phyloP scores from a whole-genome alignment of 2,113 vertebrate species.

The Sebastes fasciatus region DNA sequence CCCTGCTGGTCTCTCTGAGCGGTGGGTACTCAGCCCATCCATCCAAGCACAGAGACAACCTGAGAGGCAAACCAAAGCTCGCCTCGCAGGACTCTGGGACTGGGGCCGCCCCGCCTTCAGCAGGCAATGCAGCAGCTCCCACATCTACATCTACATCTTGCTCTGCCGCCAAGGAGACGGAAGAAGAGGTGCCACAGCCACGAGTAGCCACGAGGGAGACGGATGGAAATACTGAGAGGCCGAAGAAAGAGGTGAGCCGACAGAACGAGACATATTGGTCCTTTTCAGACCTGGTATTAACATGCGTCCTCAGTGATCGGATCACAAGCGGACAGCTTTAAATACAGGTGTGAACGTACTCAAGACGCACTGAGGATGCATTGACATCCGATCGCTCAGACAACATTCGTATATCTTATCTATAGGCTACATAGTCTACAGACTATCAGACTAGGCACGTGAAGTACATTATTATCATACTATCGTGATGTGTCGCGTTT shows the following conservation, averaged over 20 bases:
- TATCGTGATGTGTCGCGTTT: no score
- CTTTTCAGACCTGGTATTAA: no score
- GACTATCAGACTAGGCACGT: no score
- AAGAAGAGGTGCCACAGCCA: constrained; percentile 62
- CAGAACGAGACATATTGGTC: not conserved
- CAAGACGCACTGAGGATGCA: no score
- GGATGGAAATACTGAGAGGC: constrained; percentile 71
- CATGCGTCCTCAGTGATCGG: no score
- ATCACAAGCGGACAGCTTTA: no score
- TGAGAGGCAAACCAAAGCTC: constrained; percentile 75
- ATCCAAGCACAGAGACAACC: constrained; percentile 81
- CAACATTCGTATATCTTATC: no score
- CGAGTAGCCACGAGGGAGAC: constrained; percentile 54
- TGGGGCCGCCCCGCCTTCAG: constrained; percentile 25
- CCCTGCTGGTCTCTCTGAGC: constrained; percentile 81
- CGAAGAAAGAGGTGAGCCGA: constrained; percentile 77
- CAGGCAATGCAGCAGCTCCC: constrained; percentile 40
- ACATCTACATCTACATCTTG: constrained; percentile 26
- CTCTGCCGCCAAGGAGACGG: constrained; percentile 56
- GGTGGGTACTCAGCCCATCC: constrained; percentile 78
- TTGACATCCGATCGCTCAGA: no score
- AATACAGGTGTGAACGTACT: no score
- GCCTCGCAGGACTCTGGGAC: constrained; percentile 71
- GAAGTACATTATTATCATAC: no score
- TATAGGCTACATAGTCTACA: no score